These are phyloP conservation scores for Prinia subflava DNA, from an alignment of 2,113 vertebrate genomes.

Conservation along the genomic window DNA sequence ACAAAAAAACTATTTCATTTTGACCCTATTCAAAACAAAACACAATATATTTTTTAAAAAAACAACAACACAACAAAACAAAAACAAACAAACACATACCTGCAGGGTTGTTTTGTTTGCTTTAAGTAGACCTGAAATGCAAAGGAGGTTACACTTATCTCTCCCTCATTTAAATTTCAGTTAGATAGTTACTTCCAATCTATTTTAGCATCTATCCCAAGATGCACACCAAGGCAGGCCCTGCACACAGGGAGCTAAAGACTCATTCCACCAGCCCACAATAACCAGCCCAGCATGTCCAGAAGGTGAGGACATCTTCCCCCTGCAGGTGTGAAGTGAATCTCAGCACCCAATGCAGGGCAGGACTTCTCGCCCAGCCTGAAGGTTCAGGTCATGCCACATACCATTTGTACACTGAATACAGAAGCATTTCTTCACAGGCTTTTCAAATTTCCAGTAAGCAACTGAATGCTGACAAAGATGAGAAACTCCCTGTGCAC, in stretches of 20 bases:
- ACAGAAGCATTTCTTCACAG: not conserved
- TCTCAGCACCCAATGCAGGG: not conserved
- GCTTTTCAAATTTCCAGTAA: not conserved
- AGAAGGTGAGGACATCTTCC: not conserved
- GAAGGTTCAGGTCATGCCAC: not conserved
- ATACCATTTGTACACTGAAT: not conserved
- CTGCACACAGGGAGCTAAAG: not conserved
- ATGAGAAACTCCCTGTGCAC: not conserved
- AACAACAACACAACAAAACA: not conserved
- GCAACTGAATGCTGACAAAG: not conserved
- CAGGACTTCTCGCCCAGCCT: not conserved
- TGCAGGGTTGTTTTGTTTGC: not conserved
- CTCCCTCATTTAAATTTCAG: not conserved
- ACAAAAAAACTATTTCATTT: not conserved
- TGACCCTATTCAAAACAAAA: not conserved
- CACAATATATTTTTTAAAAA: not conserved
- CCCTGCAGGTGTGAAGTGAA: not conserved
- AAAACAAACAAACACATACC: not conserved
- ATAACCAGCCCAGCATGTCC: not conserved
- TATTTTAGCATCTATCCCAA: accelerated
- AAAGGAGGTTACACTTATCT: too few species aligned
- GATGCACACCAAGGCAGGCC: not conserved
- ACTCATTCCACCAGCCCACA: not conserved
- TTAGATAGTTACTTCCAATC: not conserved
- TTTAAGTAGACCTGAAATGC: not conserved